Percentiles rank a stretch among this genome's conserved stretches.
Conservation (phyloP, 2,113 vertebrate species). For the Reinhardtius hippoglossoides region DNA sequence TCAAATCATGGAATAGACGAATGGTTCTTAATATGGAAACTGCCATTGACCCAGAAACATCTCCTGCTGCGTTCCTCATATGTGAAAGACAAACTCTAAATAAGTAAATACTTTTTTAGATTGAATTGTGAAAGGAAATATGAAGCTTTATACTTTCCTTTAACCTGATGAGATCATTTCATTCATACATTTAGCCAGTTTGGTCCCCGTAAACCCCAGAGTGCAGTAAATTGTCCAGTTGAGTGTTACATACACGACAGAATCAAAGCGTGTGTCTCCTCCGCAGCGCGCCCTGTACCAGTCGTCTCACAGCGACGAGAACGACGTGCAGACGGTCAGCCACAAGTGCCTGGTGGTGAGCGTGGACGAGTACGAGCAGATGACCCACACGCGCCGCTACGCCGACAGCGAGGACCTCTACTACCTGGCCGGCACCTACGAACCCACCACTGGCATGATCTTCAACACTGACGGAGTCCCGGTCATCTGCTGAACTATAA, state of each 20-base stretch:
- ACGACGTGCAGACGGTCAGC: conserved; percentile 98
- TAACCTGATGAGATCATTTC: too few species aligned
- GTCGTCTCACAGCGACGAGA: conserved; percentile 98
- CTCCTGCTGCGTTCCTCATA: too few species aligned
- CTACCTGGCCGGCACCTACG: conserved; percentile 98
- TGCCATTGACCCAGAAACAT: too few species aligned
- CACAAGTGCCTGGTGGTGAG: conserved; percentile 98
- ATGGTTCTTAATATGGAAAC: too few species aligned
- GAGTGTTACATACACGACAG: not conserved
- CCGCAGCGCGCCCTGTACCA: conserved; percentile 95
- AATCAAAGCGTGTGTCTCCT: not conserved
- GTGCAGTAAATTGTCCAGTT: not conserved
- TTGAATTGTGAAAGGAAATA: too few species aligned
- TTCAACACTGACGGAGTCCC: conserved; percentile 97
- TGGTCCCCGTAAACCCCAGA: too few species aligned
- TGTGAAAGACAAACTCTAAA: too few species aligned
- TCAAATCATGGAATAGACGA: not conserved
- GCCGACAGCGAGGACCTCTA: conserved; percentile 99
- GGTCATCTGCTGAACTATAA: conserved; percentile 90
- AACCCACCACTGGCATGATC: conserved; percentile 99
- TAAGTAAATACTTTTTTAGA: too few species aligned
- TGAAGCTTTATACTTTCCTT: too few species aligned
- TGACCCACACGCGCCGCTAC: conserved; percentile 96
- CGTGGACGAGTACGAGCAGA: conserved; percentile 97
- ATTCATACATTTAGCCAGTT: not conserved